Evolutionary conservation across 2,888 invertebrate species (phyloP), one percentile per base, ranked within the genome.

Genomic region (Branchellion lobata): DNA sequence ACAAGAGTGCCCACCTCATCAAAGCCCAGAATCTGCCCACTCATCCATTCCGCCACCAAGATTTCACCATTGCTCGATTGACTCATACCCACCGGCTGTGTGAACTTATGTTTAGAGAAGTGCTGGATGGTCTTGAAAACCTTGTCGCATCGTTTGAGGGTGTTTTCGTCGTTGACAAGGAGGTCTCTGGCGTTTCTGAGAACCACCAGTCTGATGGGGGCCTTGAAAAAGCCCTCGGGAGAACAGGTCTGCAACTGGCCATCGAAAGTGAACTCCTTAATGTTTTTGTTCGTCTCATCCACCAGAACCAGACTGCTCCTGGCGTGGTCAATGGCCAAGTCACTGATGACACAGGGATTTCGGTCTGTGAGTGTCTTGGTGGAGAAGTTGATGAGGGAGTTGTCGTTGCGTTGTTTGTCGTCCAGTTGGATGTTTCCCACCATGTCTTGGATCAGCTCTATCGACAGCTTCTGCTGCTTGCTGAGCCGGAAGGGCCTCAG

Each of bases 141-240:
- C 24, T 61, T 71, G 24, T 73, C 29, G 0, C 81, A 31, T 11
- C 83, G 79, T 29, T 80, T 79, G 75, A 83, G 61, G n/a, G 57
- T n/a, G 69, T 83, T 83, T 36, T 83, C 83, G 57, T 83, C 83
- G 75, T 83, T 83, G 11, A 83, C 81, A 29, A 83, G 40, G 21
- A 80, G 69, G 65, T 76, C 47, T 29, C 71, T 27, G n/a, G 65
- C 78, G 24, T 76, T 47, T 11, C 76, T 71, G 40, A 83, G 78
- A 14, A 78, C 53, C 2, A 73, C 76, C n/a, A 83, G 51, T 21
- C 83, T 77, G 71, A 83, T 83, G 0, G 83, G 83, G 21, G 81
- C 76, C 65, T 74, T 74, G 73, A 83, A 79, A 21, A 68, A 71
- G n/a, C 68, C 68, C 24, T 80, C 80, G 8, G 78, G 27, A 33